phyloP scores from a whole-genome alignment of 2,888 invertebrate species.

The Parasteatoda lunata region DNA sequence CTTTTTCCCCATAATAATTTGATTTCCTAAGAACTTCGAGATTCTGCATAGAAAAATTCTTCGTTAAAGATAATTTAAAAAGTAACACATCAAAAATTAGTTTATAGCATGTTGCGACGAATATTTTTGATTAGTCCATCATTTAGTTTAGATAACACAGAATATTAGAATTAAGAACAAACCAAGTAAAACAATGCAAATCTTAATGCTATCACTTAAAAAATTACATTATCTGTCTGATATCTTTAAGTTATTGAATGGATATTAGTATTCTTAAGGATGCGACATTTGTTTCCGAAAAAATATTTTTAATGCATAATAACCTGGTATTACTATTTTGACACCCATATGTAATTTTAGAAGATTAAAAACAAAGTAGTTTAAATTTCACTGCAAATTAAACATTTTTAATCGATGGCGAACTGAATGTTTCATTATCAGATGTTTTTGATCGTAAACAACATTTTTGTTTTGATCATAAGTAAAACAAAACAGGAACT shows the following conservation, averaged over 20 bases:
- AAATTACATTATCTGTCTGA: neutral
- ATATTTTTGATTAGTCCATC: neutral
- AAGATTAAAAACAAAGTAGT: neutral
- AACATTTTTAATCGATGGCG: neutral
- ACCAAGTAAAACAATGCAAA: neutral
- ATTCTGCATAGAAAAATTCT: no score
- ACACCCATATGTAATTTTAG: conserved; percentile 33
- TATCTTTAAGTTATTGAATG: neutral
- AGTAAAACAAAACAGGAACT: neutral
- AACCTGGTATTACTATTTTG: conserved; percentile 47
- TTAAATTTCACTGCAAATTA: neutral
- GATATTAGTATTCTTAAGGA: neutral
- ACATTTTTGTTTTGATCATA: neutral
- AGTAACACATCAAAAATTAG: no score
- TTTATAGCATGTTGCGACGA: no score
- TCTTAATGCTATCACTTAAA: neutral
- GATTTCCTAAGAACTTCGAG: no score
- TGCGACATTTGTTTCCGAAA: neutral
- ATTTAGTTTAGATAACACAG: neutral
- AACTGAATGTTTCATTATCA: neutral
- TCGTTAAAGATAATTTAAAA: no score
- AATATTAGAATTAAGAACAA: neutral
- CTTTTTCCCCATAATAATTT: no score
- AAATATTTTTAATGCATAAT: neutral
- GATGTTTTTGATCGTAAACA: neutral